phyloP scores from a whole-genome alignment of 92 coral and sea anemone genomes.

The Virgularia gustaviana region DNA sequence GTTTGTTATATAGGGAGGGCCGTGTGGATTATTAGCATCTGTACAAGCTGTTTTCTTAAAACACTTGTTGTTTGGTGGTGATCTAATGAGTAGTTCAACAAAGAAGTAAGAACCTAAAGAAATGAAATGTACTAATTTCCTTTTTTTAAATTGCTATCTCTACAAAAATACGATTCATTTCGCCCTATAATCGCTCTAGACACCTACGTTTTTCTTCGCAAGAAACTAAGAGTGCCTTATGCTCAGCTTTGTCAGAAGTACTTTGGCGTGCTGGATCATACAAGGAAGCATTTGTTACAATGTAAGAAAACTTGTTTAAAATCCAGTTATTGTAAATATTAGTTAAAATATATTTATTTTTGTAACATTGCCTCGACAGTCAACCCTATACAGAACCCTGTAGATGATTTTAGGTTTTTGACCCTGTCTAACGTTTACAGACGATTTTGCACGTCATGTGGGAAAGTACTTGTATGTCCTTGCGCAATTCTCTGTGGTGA shows the following conservation, averaged over 20 bases:
- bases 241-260: conserved; percentile 81
- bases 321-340: too few relatives aligned
- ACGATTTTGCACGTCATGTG: too few relatives aligned
- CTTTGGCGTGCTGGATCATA: conserved; percentile 84
- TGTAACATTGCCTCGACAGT: background rate
- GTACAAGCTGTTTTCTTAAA: conserved; percentile 83
- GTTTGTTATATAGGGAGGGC: conserved; percentile 68
- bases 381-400: background rate
- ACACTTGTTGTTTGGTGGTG: conserved; percentile 67
- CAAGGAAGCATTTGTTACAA: conserved; percentile 65
- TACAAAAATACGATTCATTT: background rate
- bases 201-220: conserved; percentile 67
- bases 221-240: conserved; percentile 68
- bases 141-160: too few relatives aligned
- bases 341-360: background rate
- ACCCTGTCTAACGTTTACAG: too few relatives aligned
- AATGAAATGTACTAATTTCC: too few relatives aligned
- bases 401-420: background rate
- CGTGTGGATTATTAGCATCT: conserved; percentile 96
- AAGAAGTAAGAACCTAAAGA: conserved; percentile 2
- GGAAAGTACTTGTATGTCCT: too few relatives aligned
- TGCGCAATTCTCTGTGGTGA: too few relatives aligned
- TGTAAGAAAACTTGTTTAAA: conserved; percentile 55
- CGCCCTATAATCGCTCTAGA: conserved; percentile 50
- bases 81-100: conserved; percentile 1